Percentiles rank a stretch among this genome's conserved stretches.
Conservation (phyloP, 2,113 vertebrate species). For the Ia io region DNA sequence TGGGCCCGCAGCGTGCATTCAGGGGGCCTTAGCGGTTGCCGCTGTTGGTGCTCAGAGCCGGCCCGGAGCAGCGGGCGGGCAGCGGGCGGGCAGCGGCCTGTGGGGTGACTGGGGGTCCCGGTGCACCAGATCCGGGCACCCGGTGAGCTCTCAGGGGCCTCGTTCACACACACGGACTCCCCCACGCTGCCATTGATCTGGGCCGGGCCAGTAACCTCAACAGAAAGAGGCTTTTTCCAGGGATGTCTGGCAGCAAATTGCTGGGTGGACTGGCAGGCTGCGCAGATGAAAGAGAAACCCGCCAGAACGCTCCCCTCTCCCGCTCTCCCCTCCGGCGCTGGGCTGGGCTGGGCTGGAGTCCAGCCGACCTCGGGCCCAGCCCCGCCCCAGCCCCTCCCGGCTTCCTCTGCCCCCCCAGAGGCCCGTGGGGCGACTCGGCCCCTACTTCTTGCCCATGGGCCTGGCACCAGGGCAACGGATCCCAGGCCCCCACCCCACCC, state of each 20-base stretch:
- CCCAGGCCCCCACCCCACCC: slow-evolving; percentile 6
- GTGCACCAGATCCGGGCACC: background rate
- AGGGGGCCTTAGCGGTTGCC: fast-evolving
- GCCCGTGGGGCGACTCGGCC: background rate
- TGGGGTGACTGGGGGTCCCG: background rate
- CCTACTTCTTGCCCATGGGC: background rate
- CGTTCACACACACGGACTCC: slow-evolving; percentile 59
- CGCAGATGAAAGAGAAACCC: slow-evolving; percentile 84
- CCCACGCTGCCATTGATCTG: slow-evolving; percentile 72
- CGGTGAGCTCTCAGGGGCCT: slow-evolving; percentile 57
- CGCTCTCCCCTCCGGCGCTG: background rate
- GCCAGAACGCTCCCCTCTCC: too few species aligned
- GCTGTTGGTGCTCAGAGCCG: background rate
- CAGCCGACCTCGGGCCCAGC: background rate
- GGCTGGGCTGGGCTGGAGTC: background rate
- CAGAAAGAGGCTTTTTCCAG: slow-evolving; percentile 80
- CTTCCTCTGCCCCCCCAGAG: slow-evolving; percentile 4
- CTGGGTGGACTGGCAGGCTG: slow-evolving; percentile 82
- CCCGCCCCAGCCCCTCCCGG: background rate
- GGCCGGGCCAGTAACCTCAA: slow-evolving; percentile 82
- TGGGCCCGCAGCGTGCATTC: background rate
- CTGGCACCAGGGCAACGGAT: slow-evolving; percentile 72
- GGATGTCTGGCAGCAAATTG: slow-evolving; percentile 86
- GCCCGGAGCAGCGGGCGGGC: background rate
- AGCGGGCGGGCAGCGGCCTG: background rate